Evolutionary conservation across 2,113 vertebrate species (phyloP), one percentile per base, ranked within the genome.

Genomic region (Scortum barcoo): DNA sequence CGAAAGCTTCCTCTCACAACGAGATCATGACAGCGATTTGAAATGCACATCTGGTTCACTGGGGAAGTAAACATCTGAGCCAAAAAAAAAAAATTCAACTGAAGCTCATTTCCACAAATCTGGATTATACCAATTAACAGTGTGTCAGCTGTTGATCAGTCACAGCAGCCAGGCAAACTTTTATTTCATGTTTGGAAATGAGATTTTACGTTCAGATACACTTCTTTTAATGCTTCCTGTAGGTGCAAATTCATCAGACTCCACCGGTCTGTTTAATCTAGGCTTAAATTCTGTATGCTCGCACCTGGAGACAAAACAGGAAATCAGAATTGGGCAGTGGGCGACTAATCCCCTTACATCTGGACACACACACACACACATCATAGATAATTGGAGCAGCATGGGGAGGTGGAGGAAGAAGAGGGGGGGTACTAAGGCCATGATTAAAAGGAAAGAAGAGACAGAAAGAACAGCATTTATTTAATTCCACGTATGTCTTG

Each of bases 401-500:
- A 51, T 75, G 77, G 81, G 83, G 57, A 44, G 36, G n/a, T n/a
- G n/a, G n/a, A n/a, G n/a, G n/a, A n/a, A n/a, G n/a, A n/a, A n/a
- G n/a, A n/a, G n/a, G n/a, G n/a, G 38, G 62, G 33, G 50, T 84
- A 71, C 88, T 91, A 94, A 95, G 93, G 94, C 93, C 90, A 91
- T 92, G 88, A 80, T 63, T 84, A 76, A 87, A 87, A 86, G 70
- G 69, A 86, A 67, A 84, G 72, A 85, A 83, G 80, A 87, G 65
- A 86, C 75, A 81, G 58, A 90, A 76, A 85, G 72, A 89, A 89
- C 86, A 88, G 80, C 80, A 91, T 86, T 86, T 87, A 81, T 86
- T 85, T 82, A 54, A 87, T 86, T 90, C 66, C 79, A 83, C 56
- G 40, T 50, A 78, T 46, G 69, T 78, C 60, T 87, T 54, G 10